Percentiles rank a stretch among this genome's conserved stretches.
These are phyloP conservation scores for Pseudomyrmex gracilis DNA, from an alignment of 1,140 invertebrate species.

Conservation along the genomic window DNA sequence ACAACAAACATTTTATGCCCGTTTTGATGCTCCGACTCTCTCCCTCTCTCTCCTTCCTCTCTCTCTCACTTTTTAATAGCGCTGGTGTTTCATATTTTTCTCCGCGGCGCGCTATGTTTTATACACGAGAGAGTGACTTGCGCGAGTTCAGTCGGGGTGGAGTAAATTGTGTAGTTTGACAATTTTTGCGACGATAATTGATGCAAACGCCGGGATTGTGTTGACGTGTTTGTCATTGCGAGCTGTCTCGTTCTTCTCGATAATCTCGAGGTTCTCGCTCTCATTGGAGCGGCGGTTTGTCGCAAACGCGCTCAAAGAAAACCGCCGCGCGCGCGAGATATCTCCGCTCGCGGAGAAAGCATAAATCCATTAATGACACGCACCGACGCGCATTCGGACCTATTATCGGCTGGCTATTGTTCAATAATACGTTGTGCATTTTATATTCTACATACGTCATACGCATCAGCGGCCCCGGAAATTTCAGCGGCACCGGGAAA, in stretches of 20 bases:
- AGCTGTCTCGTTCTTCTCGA: slow-evolving; percentile 30
- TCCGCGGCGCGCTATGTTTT: slow-evolving; percentile 59
- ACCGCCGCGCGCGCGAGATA: not conserved
- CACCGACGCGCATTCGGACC: slow-evolving; percentile 66
- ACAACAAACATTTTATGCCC: slow-evolving; percentile 73
- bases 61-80: slow-evolving; percentile 35
- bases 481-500: slow-evolving; percentile 66
- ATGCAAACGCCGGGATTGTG: slow-evolving; percentile 49
- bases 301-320: slow-evolving; percentile 16
- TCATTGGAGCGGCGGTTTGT: slow-evolving; percentile 37
- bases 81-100: slow-evolving; percentile 51
- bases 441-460: slow-evolving; percentile 75
- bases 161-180: slow-evolving; percentile 69
- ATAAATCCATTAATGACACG: slow-evolving; percentile 69
- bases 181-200: slow-evolving; percentile 71
- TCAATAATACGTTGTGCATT: slow-evolving; percentile 75
- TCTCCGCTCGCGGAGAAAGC: slow-evolving; percentile 37
- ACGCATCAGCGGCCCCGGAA: slow-evolving; percentile 70
- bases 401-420: slow-evolving; percentile 71
- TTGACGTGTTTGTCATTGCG: slow-evolving; percentile 38
- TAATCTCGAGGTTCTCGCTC: slow-evolving; percentile 19
- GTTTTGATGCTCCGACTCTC: slow-evolving; percentile 66
- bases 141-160: slow-evolving; percentile 42
- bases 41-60: not conserved
- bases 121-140: slow-evolving; percentile 66